Evolutionary conservation across 2,888 invertebrate species (phyloP).

Genomic region (Tipula lateralis): DNA sequence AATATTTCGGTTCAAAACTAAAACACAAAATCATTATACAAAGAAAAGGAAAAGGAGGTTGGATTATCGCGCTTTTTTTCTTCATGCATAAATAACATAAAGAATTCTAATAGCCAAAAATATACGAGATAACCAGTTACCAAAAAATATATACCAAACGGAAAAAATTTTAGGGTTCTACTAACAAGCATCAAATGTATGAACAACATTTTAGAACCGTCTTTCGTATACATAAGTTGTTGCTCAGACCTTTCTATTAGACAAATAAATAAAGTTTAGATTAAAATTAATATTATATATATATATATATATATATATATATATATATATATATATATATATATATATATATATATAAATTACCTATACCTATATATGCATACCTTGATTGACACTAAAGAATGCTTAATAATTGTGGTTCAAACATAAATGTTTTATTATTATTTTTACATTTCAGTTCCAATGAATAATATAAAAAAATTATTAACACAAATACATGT

Average conservation of each 20-base stretch:
- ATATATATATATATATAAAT: not conserved
- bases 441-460: not conserved
- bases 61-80: conserved; percentile 6
- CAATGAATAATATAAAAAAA: not conserved
- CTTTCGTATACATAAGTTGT: not conserved
- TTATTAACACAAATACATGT: conserved; percentile 19
- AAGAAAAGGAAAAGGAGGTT: conserved; percentile 19
- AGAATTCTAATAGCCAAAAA: conserved; percentile 11
- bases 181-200: not conserved
- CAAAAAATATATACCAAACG: not conserved
- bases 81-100: not conserved
- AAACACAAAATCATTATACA: not conserved
- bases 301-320: not conserved
- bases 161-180: not conserved
- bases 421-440: not conserved
- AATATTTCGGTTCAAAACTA: not conserved
- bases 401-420: not conserved
- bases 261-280: not conserved
- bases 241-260: not conserved
- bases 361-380: not conserved
- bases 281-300: not conserved
- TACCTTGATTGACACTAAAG: conserved; percentile 19
- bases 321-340: not conserved
- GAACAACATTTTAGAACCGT: not conserved
- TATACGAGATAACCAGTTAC: not conserved